Evolutionary conservation across 2,888 invertebrate species (phyloP).

Genomic region (Dolichopus griseipennis): DNA sequence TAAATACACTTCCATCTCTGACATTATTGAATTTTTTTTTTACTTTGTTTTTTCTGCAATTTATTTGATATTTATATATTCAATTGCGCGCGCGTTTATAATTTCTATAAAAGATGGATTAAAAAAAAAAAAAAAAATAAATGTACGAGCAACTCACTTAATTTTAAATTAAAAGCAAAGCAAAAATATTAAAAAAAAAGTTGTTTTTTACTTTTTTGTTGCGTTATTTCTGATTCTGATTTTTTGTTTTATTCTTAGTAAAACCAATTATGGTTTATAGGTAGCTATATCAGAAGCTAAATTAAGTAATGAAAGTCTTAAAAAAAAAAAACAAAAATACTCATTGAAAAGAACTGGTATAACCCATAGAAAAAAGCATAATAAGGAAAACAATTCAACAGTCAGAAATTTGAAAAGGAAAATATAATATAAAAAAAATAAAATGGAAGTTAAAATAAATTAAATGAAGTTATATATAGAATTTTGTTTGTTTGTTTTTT

Average conservation of each 20-base stretch:
- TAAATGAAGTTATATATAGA: background rate
- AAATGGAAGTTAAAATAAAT: background rate
- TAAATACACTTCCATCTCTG: no score
- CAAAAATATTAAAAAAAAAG: no score
- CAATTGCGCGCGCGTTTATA: background rate
- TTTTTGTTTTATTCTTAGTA: background rate
- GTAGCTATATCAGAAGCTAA: conserved; percentile 3
- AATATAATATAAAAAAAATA: no score
- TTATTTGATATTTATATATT: background rate
- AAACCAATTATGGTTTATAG: conserved; percentile 4
- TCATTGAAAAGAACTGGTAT: background rate
- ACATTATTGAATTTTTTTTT: background rate
- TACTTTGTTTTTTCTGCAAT: background rate
- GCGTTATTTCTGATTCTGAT: no score
- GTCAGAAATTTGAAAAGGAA: background rate
- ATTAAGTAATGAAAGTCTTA: background rate
- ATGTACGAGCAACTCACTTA: background rate
- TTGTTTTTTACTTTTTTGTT: no score
- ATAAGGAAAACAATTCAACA: background rate
- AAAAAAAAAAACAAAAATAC: no score
- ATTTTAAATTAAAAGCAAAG: background rate
- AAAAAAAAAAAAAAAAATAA: background rate
- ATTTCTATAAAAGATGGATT: background rate
- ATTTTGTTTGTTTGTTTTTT: background rate
- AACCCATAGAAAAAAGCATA: background rate